phyloP scores from a whole-genome alignment of 2,888 invertebrate genomes.

The Clistopyga incitator region DNA sequence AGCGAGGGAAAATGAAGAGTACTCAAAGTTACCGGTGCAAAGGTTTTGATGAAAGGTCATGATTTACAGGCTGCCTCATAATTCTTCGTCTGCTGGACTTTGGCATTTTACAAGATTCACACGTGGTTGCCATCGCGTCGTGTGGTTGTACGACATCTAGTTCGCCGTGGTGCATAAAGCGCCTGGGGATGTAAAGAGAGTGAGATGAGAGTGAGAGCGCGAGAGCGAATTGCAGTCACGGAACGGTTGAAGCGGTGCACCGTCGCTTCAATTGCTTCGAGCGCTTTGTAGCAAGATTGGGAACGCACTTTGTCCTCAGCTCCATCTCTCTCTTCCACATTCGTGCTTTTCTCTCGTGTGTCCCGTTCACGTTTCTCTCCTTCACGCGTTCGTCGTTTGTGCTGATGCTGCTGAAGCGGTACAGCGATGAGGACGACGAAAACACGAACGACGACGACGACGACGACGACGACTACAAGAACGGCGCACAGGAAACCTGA shows the following conservation, averaged over 20 bases:
- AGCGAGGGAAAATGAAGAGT: too few relatives aligned
- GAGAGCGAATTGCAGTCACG: slow-evolving; percentile 66
- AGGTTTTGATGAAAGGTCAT: not conserved
- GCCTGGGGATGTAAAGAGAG: slow-evolving; percentile 20
- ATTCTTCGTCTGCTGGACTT: slow-evolving; percentile 13
- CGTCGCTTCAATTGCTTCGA: slow-evolving; percentile 69
- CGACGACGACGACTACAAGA: slow-evolving; percentile 45
- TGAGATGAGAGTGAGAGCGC: slow-evolving; percentile 23
- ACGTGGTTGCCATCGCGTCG: slow-evolving; percentile 19
- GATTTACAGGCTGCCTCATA: not conserved
- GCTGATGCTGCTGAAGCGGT: slow-evolving; percentile 47
- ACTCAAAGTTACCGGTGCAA: too few relatives aligned
- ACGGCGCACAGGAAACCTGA: slow-evolving; percentile 59
- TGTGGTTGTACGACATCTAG: slow-evolving; percentile 53
- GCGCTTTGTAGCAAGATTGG: slow-evolving; percentile 71
- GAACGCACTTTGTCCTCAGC: slow-evolving; percentile 68
- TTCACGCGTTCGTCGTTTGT: slow-evolving; percentile 36
- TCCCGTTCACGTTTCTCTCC: slow-evolving; percentile 31
- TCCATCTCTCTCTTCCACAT: slow-evolving; percentile 45
- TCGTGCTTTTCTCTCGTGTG: slow-evolving; percentile 18
- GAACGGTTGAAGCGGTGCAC: slow-evolving; percentile 66
- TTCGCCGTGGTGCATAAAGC: slow-evolving; percentile 49
- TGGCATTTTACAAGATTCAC: slow-evolving; percentile 30
- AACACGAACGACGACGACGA: too few relatives aligned
- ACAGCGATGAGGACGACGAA: slow-evolving; percentile 44